phyloP scores from a whole-genome alignment of 2,113 vertebrate species.

The Ranitomeya imitator region DNA sequence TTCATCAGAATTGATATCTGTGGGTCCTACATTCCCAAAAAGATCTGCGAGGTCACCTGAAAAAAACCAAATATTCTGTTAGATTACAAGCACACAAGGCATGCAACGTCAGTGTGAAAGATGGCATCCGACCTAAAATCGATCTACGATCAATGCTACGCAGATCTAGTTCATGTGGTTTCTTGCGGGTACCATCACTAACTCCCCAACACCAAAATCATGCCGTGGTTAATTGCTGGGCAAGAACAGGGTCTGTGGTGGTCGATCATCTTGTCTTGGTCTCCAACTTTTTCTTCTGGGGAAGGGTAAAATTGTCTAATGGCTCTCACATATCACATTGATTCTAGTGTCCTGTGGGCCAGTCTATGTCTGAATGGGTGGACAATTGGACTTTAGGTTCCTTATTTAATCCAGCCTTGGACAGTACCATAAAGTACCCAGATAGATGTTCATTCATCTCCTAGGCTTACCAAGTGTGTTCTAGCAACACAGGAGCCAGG shows the following conservation, averaged over 20 bases:
- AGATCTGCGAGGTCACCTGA: constrained; percentile 14
- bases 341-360: no score
- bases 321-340: no score
- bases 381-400: not conserved
- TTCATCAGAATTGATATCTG: constrained; percentile 22
- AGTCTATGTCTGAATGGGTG: no score
- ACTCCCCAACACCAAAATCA: not conserved
- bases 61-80: not conserved
- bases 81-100: not conserved
- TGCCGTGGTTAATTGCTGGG: not conserved
- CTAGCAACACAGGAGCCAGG: no score
- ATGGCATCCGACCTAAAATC: not conserved
- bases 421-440: no score
- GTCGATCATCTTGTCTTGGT: not conserved
- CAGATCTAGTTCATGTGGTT: not conserved
- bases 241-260: not conserved
- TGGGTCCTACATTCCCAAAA: constrained; percentile 13
- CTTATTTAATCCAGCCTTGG: not conserved
- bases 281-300: not conserved
- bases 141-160: not conserved
- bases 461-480: no score
- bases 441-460: no score
- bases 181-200: not conserved
- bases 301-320: not conserved
- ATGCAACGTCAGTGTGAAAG: not conserved